Base-by-base conservation (phyloP, 2,888 invertebrate species). In the Metacarcinus magister region DNA sequence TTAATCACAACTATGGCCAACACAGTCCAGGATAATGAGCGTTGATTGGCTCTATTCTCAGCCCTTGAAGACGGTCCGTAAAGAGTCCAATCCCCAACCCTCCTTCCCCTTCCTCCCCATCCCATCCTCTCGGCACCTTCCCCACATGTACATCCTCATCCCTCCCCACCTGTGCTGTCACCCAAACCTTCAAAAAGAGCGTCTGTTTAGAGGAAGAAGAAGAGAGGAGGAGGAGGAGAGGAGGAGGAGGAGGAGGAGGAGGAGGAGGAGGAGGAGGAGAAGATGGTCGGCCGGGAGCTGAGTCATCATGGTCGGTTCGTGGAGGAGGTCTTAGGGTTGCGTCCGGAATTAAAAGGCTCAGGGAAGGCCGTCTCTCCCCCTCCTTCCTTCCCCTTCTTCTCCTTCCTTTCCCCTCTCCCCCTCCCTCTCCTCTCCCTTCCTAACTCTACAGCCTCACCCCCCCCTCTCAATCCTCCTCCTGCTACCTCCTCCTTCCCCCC, bases 1-100 rank as follows among this genome's bases (percentile, higher is more conserved):
- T 87, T 94, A 94, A 94, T 87, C 94, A 94, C 82, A 48, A 89
- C 94, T 94, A 89, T 82, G 94, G 94, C 87, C 87, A 89, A 87
- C 87, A 87, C 87, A 48, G 54, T 19, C 48, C n/a, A 54, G 94
- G 94, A 94, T 94, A 94, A 94, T 94, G 94, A 94, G 67, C 48
- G 28, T 54, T 94, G 94, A 94, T 94, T 94, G 94, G 87, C 48
- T 94, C 94, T 94, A 94, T 94, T 94, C 94, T 89, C 48, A 87
- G 94, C 87, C 94, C 46, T 94, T 94, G 87, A 87, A 67, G 94
- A 94, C 87, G 43, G 48, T 54, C 94, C 44, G 94, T 94, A 94
- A 94, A 46, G 39, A 60, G 43, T 19, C 60, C 60, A 93, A 32
- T 87, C 94, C 60, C 93, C 19, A 28, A 90, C 46, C 44, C 44